Evolutionary conservation across 2,797 vertebrate genomes (phyloP).

Genomic region (Epinephelus malabaricus): DNA sequence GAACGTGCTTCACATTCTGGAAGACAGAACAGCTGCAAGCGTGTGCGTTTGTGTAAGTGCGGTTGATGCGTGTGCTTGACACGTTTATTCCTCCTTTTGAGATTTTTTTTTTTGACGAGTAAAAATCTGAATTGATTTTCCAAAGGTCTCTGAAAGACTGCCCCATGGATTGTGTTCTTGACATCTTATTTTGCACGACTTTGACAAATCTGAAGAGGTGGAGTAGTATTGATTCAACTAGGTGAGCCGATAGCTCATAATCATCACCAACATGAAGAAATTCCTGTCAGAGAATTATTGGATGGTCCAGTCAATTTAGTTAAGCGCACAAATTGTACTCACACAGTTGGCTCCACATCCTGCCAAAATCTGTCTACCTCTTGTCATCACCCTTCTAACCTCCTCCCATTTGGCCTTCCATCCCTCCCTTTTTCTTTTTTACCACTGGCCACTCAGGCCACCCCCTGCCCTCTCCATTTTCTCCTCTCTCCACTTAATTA

Average conservation of each 20-base stretch:
- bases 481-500: conserved; percentile 82
- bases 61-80: conserved; percentile 4
- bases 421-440: conserved; percentile 32
- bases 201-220: conserved; percentile 65
- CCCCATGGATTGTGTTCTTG: conserved; percentile 44
- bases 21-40: conserved; percentile 1
- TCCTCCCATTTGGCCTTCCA: conserved; percentile 29
- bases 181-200: conserved; percentile 67
- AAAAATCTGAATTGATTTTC: conserved; percentile 68
- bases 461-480: conserved; percentile 61
- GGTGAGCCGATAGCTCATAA: conserved; percentile 50
- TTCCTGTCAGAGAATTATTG: conserved; percentile 43
- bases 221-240: conserved; percentile 45
- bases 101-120: conserved; percentile 48
- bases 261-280: conserved; percentile 53
- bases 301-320: conserved; percentile 36
- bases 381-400: conserved; percentile 25
- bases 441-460: conserved; percentile 28
- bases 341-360: not conserved
- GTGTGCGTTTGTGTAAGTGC: conserved; percentile 1
- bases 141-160: conserved; percentile 67
- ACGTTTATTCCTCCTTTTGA: conserved; percentile 15
- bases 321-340: conserved; percentile 28
- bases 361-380: conserved; percentile 26
- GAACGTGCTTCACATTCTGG: conserved; percentile 51